Conservation (phyloP, 2,113 vertebrate species). For the Petromus typicus region DNA sequence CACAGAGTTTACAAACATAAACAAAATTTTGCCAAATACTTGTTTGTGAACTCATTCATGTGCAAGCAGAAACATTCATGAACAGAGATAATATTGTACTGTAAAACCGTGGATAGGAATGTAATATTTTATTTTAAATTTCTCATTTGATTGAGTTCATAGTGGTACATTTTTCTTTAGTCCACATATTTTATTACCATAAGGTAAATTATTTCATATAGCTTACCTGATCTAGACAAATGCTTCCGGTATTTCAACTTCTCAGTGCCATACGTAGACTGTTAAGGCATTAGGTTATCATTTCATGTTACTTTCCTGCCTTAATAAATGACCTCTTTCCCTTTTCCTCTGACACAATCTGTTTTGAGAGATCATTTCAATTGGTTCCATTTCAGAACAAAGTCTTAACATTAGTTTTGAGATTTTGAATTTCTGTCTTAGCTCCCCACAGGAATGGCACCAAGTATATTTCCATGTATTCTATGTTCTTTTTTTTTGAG, state of each 20-base stretch:
- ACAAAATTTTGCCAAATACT: not conserved
- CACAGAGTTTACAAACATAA: not conserved
- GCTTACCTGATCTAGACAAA: not conserved
- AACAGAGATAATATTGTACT: not conserved
- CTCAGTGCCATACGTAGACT: not conserved
- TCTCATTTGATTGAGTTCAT: not conserved
- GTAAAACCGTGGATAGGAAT: not conserved
- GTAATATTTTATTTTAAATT: not conserved
- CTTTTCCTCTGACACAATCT: constrained; percentile 7
- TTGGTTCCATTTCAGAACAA: constrained; percentile 50
- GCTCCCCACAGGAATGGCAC: not conserved
- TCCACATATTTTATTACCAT: not conserved
- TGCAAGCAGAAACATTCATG: not conserved
- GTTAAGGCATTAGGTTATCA: not conserved
- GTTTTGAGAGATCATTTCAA: constrained; percentile 49
- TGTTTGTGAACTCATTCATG: not conserved
- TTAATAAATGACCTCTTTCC: constrained; percentile 16
- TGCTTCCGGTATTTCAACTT: not conserved
- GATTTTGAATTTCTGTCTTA: constrained; percentile 57
- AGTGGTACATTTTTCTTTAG: constrained; percentile 1
- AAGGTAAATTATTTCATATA: not conserved
- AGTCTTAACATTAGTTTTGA: constrained; percentile 30
- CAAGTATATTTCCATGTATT: not conserved
- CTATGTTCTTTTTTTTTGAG: too few relatives aligned
- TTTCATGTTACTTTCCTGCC: not conserved